Base-by-base conservation (phyloP, 2,888 invertebrate species). In the Coenonympha glycerion region DNA sequence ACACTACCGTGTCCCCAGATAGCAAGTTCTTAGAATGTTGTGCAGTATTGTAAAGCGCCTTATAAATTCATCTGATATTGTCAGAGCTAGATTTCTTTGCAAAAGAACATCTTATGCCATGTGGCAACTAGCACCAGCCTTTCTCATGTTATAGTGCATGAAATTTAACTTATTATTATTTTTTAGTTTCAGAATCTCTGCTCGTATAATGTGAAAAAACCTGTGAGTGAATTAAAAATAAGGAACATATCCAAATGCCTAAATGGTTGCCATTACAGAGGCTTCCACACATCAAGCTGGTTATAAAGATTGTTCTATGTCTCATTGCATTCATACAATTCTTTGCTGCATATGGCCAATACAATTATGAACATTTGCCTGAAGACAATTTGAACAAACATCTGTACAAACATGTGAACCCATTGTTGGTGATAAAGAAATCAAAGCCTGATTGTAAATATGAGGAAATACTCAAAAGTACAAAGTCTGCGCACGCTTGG, bases 401-500 rank as follows among this genome's bases (percentile, higher is more conserved):
- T 26, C 61, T 84, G 2, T 73, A 66, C 40, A 65, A 59, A 36
- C 61, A 64, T 46, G 60, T 66, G 2, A 67, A 64, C 49, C 73
- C 79, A 1, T 62, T 63, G 21, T 50, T 79, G 31, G 48, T 58
- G 3, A 21, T 56, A 1, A 64, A 64, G 16, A 59, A 57, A 24
- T 50, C 54, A 3, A 69, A 67, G 49, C 65, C 62, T 4, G 68
- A 75, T 36, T 87, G 87, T 61, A 66, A 65, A 34, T 85, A 84
- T 60, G 71, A 76, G 34, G 58, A 65, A 19, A 62, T 85, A 53
- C 50, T 84, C 3, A 58, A 64, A 9, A 78, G 64, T 52, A 65
- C 59, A 8, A 59, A 65, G 8, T 60, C 68, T 1, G 39, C 71
- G 1, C 50, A 68, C 1, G 63, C 56, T 31, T 68, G 69, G 71